phyloP scores from a whole-genome alignment of 2,888 invertebrate genomes.

The Rotaria macrura region DNA sequence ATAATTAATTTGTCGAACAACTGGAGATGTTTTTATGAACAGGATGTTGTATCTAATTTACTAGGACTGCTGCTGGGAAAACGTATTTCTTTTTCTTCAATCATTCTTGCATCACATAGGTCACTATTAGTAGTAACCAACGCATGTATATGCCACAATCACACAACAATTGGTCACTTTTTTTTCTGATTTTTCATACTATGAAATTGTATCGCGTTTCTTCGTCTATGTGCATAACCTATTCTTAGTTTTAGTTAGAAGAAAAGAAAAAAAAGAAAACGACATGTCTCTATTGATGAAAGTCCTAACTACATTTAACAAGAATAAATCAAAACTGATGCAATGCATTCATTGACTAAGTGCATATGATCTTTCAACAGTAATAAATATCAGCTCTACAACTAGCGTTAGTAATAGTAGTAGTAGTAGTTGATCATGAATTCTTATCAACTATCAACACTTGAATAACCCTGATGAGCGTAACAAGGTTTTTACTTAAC shows the following conservation, averaged over 20 bases:
- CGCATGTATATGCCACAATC: not conserved
- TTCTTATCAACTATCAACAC: not conserved
- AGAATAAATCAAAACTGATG: not conserved
- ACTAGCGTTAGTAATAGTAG: too few relatives aligned
- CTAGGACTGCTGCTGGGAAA: not conserved
- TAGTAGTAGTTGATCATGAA: not conserved
- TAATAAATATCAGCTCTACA: not conserved
- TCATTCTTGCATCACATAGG: not conserved
- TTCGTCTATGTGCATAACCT: too few relatives aligned
- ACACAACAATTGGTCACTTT: not conserved
- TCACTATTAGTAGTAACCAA: not conserved
- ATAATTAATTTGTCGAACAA: not conserved
- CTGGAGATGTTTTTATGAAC: not conserved
- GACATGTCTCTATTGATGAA: not conserved
- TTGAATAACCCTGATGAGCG: not conserved
- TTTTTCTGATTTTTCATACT: too few relatives aligned
- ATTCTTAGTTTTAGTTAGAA: too few relatives aligned
- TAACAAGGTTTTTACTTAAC: not conserved
- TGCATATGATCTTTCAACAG: not conserved
- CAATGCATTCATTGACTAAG: not conserved
- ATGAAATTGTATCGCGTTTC: too few relatives aligned
- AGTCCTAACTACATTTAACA: not conserved
- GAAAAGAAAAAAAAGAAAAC: too few relatives aligned
- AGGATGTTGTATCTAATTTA: not conserved
- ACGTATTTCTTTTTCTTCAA: not conserved